Conservation (phyloP, 2,113 vertebrate genomes). For the Rutilus rutilus region DNA sequence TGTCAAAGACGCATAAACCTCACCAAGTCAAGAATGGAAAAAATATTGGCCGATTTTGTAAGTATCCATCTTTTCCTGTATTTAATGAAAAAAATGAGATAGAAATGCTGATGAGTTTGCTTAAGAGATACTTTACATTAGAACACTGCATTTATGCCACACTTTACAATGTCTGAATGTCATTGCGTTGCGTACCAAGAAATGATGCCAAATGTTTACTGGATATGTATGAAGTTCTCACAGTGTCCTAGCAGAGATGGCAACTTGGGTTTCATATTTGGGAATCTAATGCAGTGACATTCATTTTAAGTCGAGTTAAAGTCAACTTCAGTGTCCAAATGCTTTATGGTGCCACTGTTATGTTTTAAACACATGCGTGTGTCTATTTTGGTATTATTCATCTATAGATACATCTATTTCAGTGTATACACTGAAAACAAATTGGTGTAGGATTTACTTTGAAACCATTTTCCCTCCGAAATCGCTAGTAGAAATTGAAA, state of each 20-base stretch:
- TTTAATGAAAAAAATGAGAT: background rate
- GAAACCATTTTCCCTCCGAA: no score
- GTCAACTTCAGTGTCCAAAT: background rate
- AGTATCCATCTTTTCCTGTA: slow-evolving; percentile 51
- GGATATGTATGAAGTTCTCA: background rate
- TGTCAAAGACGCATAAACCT: accelerated
- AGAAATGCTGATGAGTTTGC: background rate
- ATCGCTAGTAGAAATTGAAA: no score
- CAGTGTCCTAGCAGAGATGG: background rate
- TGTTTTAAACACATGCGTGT: background rate
- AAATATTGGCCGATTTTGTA: background rate
- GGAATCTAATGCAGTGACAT: background rate
- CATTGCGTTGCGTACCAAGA: background rate
- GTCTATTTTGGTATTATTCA: background rate
- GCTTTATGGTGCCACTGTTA: background rate
- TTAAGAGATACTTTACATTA: background rate
- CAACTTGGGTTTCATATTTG: background rate
- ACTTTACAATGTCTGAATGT: background rate
- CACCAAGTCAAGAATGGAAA: accelerated
- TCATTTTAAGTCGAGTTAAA: background rate
- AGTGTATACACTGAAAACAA: no score
- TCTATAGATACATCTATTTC: no score
- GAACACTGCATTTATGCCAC: background rate
- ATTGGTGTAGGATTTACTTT: background rate
- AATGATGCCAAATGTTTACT: background rate